These are phyloP conservation scores for Centruroides sculpturatus DNA, from an alignment of 1,140 invertebrate genomes.

Conservation along the genomic window DNA sequence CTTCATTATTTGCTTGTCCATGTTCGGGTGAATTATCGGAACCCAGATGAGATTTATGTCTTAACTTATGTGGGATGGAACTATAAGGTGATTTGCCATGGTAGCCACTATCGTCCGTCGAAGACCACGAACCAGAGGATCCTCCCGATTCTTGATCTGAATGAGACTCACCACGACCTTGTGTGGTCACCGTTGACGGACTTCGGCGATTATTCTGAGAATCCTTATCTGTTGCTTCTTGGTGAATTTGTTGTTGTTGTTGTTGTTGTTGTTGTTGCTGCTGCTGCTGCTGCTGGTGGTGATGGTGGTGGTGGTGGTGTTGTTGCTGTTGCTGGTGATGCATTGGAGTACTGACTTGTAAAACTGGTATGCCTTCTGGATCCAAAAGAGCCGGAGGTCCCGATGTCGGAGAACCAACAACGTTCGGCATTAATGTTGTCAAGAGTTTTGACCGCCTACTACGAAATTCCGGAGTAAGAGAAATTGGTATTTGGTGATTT, in stretches of 20 bases:
- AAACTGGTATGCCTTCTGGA: no score
- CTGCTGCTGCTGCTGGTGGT: constrained; percentile 4
- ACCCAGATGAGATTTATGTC: constrained; percentile 79
- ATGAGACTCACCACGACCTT: neutral
- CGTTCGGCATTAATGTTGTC: neutral
- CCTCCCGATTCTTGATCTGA: neutral
- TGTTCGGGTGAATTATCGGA: constrained; percentile 53
- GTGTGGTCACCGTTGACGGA: neutral
- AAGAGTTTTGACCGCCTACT: neutral
- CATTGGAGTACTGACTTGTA: neutral
- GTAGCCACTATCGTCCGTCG: constrained; percentile 16
- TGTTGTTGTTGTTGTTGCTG: constrained; percentile 12
- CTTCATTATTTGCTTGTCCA: constrained; percentile 37
- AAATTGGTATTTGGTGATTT: neutral
- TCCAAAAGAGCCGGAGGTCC: no score
- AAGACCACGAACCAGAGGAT: constrained; percentile 14
- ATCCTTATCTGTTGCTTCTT: no score
- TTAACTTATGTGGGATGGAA: constrained; percentile 67
- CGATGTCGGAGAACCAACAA: no score
- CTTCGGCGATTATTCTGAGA: neutral
- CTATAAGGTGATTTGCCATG: constrained; percentile 7
- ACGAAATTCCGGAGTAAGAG: neutral
- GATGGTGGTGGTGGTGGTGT: constrained; percentile 8
- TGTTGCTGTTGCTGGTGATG: constrained; percentile 5
- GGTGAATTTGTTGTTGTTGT: constrained; percentile 3